phyloP scores from a whole-genome alignment of 2,113 vertebrate species.

The Planiliza haematocheilus region DNA sequence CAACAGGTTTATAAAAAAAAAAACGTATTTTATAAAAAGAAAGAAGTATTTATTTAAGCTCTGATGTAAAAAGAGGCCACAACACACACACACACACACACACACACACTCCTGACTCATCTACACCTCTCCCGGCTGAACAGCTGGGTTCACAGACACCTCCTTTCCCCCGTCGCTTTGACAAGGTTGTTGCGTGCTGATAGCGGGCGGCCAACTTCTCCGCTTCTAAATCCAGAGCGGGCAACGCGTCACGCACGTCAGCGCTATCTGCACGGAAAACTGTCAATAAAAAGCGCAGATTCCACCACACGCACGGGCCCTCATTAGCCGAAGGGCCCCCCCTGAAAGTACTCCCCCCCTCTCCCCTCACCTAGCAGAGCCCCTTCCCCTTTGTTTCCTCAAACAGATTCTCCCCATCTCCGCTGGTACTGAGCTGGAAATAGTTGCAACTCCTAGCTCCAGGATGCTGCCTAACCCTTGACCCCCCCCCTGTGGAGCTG shows the following conservation, averaged over 20 bases:
- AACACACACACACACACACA: conserved; percentile 21
- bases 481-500: background rate
- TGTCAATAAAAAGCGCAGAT: background rate
- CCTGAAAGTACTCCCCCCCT: conserved; percentile 10
- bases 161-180: conserved; percentile 57
- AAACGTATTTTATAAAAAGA: background rate
- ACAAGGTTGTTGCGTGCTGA: conserved; percentile 60
- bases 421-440: conserved; percentile 20
- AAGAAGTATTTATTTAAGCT: conserved; percentile 17
- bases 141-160: conserved; percentile 60
- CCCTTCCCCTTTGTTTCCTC: conserved; percentile 17
- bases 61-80: conserved; percentile 4
- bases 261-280: background rate
- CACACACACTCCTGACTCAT: conserved; percentile 48
- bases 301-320: background rate
- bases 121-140: conserved; percentile 34
- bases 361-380: background rate
- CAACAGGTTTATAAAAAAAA: background rate
- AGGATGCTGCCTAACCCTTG: conserved; percentile 28
- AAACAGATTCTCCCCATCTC: conserved; percentile 11
- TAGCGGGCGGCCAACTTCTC: conserved; percentile 41
- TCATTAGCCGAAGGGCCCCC: conserved; percentile 11
- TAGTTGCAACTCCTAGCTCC: background rate
- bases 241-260: background rate
- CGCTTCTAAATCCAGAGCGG: conserved; percentile 37